These are phyloP conservation scores for Xestia ashworthii DNA, from an alignment of 2,888 invertebrate species.

Conservation along the genomic window DNA sequence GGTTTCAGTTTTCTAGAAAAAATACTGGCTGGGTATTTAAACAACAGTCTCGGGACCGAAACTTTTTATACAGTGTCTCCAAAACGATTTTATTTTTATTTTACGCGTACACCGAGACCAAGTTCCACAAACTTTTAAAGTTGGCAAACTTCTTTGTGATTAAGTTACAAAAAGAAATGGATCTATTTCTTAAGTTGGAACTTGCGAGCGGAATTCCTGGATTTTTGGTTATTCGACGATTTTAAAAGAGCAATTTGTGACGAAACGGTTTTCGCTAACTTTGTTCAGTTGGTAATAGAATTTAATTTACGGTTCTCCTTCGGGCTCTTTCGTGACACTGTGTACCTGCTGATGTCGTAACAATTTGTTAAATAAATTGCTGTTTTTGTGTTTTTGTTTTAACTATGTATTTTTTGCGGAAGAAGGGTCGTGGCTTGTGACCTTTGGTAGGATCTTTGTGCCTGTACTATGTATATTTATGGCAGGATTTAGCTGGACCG, in stretches of 20 bases:
- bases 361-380: conserved; percentile 60
- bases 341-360: conserved; percentile 58
- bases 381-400: conserved; percentile 50
- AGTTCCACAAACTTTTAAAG: conserved; percentile 73
- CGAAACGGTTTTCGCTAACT: conserved; percentile 57
- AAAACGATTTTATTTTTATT: conserved; percentile 75
- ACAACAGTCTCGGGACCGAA: conserved; percentile 55
- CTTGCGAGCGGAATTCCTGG: conserved; percentile 60
- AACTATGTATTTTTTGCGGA: conserved; percentile 31
- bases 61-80: conserved; percentile 62
- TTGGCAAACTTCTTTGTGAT: conserved; percentile 73
- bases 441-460: conserved; percentile 16
- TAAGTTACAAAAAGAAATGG: conserved; percentile 76
- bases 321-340: conserved; percentile 44
- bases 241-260: conserved; percentile 65
- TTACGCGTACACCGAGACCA: conserved; percentile 70
- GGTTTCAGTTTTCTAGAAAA: conserved; percentile 39
- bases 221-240: conserved; percentile 64
- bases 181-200: conserved; percentile 72
- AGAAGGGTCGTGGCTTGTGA: conserved; percentile 4
- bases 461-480: conserved; percentile 21
- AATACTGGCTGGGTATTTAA: conserved; percentile 60
- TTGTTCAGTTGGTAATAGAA: conserved; percentile 61
- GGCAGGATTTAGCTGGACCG: not conserved
- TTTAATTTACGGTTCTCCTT: conserved; percentile 59